Base-by-base conservation (phyloP, 37 sponge, comb jelly and placozoan genomes). In the Crambe crambe region DNA sequence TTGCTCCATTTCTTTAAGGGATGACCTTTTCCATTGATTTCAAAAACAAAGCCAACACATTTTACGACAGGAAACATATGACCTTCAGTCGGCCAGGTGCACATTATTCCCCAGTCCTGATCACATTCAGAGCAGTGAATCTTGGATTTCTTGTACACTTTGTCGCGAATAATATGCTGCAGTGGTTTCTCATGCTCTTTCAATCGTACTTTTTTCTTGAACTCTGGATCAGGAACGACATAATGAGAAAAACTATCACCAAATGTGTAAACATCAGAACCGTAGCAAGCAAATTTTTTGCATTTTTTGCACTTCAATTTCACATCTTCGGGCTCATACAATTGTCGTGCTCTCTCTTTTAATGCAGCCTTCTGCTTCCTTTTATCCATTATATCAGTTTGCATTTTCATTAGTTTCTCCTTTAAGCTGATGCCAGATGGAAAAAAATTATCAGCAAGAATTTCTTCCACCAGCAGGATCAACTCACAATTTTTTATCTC, bases 11-110 rank as follows among this genome's bases (percentile, higher is more conserved):
- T 79, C 29, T 38, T 79, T 2, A 83, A 27, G 3, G 58, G 0
- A 35, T 37, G 36, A 6, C 56, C 30, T 30, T 54, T 36, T 37
- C 63, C 72, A 1, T 35, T 63, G 20, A 71, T 62, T 34, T 80
- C 42, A 63, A 84, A 91, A 26, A 44, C 68, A 54, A 87, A 87
- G 41, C 44, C 65, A 25, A 80, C 69, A 78, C 92, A 91, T 40
- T 84, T 86, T 18, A 91, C 56, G 31, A 83, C 77, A 35, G 92
- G 92, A 44, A 63, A 80, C 29, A 70, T 38, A 4, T 34, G 4
- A 20, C 80, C 70, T 27, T 26, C 29, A 35, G 1, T 54, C 0
- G 62, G 56, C 89, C 79, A 83, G 27, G 34, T 60, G 23, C 65
- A 56, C 56, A 68, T 56, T 0, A 80, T 66, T 30, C 92, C 92